Evolutionary conservation across 1,140 invertebrate species (phyloP).

Genomic region (Brachionus manjavacas): DNA sequence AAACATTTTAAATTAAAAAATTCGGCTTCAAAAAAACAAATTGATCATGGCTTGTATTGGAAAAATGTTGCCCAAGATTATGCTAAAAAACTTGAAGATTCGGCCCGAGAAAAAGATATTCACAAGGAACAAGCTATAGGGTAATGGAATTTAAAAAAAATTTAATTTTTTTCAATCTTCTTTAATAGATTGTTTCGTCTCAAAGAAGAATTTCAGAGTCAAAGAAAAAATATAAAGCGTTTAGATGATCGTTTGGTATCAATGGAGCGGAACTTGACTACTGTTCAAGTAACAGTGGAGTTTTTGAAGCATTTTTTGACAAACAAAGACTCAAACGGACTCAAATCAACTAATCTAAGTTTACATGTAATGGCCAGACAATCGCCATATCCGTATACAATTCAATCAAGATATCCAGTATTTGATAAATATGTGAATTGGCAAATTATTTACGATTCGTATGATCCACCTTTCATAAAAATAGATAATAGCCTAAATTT

Average conservation of each 20-base stretch:
- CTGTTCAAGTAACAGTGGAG: conserved; percentile 53
- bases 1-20: not conserved
- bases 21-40: not conserved
- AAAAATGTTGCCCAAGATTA: conserved; percentile 28
- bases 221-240: conserved; percentile 50
- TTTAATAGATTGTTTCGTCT: conserved; percentile 43
- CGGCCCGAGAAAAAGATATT: not conserved
- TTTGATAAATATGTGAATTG: conserved; percentile 59
- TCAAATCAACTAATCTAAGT: conserved; percentile 47
- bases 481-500: conserved; percentile 1
- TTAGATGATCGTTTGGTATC: conserved; percentile 54
- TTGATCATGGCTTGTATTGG: conserved; percentile 15
- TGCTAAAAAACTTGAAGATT: not conserved
- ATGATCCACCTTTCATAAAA: not conserved
- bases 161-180: not conserved
- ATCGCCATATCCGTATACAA: conserved; percentile 58
- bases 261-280: conserved; percentile 52
- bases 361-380: conserved; percentile 53
- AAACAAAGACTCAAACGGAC: conserved; percentile 45
- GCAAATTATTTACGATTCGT: conserved; percentile 52
- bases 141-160: not conserved
- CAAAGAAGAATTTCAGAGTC: conserved; percentile 52
- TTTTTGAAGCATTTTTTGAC: conserved; percentile 47
- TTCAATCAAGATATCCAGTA: conserved; percentile 56
- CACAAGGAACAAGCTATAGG: conserved; percentile 21